Conservation (phyloP, 2,797 vertebrate genomes). For the Pseudochirops cupreus region DNA sequence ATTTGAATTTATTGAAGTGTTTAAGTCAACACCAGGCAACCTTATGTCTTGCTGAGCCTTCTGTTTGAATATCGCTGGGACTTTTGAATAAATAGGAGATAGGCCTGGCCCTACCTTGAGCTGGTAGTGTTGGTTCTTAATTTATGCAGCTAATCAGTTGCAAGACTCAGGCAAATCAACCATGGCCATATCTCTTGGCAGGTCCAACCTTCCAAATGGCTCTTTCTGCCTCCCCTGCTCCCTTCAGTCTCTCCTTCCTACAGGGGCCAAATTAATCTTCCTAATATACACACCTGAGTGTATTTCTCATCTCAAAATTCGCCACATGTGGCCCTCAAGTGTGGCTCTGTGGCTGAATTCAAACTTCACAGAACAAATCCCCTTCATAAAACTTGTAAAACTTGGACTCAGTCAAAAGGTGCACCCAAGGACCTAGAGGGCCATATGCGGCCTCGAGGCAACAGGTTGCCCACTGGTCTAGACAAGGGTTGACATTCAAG, state of each 20-base stretch:
- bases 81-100: constrained; percentile 9
- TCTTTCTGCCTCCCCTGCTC: background rate
- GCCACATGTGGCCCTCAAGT: too few relatives aligned
- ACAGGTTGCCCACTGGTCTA: background rate
- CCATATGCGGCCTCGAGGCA: too few relatives aligned
- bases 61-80: constrained; percentile 16
- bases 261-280: background rate
- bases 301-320: background rate
- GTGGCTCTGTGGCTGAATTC: too few relatives aligned
- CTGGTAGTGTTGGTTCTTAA: background rate
- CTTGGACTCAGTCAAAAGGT: too few relatives aligned
- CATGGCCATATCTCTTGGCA: background rate
- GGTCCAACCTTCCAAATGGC: background rate
- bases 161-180: background rate
- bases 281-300: background rate
- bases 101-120: background rate
- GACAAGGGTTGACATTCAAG: background rate
- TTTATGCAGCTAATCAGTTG: background rate
- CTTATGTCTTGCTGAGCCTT: constrained; percentile 8
- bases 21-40: constrained; percentile 22
- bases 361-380: too few relatives aligned
- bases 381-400: too few relatives aligned
- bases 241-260: background rate
- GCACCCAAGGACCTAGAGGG: too few relatives aligned
- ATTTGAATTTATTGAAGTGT: background rate